Evolutionary conservation across 2,888 invertebrate genomes (phyloP), one percentile per base, ranked within the genome.

Genomic region (Barypeithes pellucidus): DNA sequence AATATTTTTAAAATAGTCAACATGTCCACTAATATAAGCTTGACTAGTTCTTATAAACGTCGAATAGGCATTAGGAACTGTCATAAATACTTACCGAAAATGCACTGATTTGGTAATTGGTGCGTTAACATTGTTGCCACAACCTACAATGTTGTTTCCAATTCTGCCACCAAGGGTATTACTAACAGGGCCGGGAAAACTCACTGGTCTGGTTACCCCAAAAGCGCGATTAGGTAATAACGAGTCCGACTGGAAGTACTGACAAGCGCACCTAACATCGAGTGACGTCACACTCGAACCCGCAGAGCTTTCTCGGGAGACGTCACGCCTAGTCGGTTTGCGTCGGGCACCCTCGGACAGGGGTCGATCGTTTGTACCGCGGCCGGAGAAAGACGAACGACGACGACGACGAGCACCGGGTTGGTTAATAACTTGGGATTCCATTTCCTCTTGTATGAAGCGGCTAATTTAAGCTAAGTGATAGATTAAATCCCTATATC

Each of bases 231-330:
- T 76, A 75, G 94, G 94, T 80, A 95, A 87, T 80, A 94, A 86
- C 74, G 93, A 92, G 85, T 94, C 93, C 85, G 92, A 91, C 88
- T 94, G 92, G 87, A 91, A 95, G 87, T 91, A 95, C 87, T 95
- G 95, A 87, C 95, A 95, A 79, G 89, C 95, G 86, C 95, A 95
- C 80, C 95, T 91, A 75, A 95, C 94, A 85, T 95, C 95, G 82
- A 93, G 89, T 73, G 94, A 91, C 76, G 79, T 79, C 80, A 89
- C 90, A 79, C 92, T 88, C 76, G 89, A 88, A 69, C 88, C 90
- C 80, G 92, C 90, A 77, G 92, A 91, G 84, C 92, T 91, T 83
- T 92, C 91, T 81, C 93, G 89, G 75, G 93, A 92, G 68, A 92
- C 91, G 83, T 91, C 89, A 81, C 91, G 88, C 76, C 89, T 88